Conservation (phyloP, 2,797 vertebrate species). For the Rachycentron canadum region DNA sequence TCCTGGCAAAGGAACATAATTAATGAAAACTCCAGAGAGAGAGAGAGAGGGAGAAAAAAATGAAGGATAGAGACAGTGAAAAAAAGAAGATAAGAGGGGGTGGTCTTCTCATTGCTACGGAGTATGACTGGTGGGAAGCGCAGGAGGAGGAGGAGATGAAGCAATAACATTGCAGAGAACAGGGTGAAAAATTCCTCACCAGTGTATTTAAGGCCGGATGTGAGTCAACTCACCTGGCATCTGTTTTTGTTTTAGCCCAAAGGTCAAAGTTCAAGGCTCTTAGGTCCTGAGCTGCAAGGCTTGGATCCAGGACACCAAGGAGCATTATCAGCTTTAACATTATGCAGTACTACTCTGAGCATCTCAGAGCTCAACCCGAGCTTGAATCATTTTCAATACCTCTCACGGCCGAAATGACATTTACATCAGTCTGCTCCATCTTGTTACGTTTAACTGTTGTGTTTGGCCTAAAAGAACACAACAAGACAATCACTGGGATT, state of each 20-base stretch:
- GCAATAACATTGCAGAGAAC: slow-evolving; percentile 76
- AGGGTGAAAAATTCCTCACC: slow-evolving; percentile 84
- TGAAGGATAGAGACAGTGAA: slow-evolving; percentile 74
- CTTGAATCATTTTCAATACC: not conserved
- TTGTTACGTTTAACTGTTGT: not conserved
- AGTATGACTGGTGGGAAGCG: slow-evolving; percentile 56
- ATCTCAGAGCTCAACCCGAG: slow-evolving; percentile 74
- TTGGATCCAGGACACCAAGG: slow-evolving; percentile 84
- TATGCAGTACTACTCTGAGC: slow-evolving; percentile 78
- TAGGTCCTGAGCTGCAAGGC: slow-evolving; percentile 88
- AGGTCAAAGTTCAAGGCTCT: slow-evolving; percentile 89
- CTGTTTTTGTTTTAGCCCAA: slow-evolving; percentile 90
- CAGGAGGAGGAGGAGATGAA: slow-evolving; percentile 67
- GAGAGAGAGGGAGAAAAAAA: slow-evolving; percentile 61
- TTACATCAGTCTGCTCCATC: not conserved
- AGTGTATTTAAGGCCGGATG: slow-evolving; percentile 90
- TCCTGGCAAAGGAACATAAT: slow-evolving; percentile 79
- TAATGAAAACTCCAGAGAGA: slow-evolving; percentile 79
- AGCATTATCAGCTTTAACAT: slow-evolving; percentile 82
- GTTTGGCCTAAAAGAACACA: not conserved
- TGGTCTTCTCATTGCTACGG: slow-evolving; percentile 57
- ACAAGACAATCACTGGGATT: not conserved
- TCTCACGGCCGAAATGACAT: not conserved
- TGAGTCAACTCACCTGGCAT: slow-evolving; percentile 91
- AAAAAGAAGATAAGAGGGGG: slow-evolving; percentile 52